phyloP scores from a whole-genome alignment of 2,888 invertebrate genomes.

The Drosophila meridionalis region DNA sequence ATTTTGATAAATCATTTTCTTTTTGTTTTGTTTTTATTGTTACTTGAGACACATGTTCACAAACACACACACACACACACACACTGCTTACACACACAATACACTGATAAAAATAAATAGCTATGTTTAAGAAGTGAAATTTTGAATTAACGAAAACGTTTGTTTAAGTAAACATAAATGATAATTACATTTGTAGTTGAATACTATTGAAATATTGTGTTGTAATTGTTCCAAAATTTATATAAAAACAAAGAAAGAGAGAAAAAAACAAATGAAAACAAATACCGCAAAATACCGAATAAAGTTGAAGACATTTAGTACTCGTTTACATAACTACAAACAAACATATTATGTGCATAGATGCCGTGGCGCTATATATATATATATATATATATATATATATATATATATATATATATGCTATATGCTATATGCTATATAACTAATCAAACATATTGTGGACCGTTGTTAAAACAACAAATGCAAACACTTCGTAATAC shows the following conservation, averaged over 20 bases:
- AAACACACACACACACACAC: slow-evolving; percentile 8
- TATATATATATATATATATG: neutral
- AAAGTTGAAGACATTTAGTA: slow-evolving; percentile 41
- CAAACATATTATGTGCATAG: slow-evolving; percentile 17
- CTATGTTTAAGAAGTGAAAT: slow-evolving; percentile 21
- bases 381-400: neutral
- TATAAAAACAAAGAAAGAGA: neutral
- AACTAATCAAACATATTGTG: slow-evolving; percentile 53
- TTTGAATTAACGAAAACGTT: slow-evolving; percentile 24
- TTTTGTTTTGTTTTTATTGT: slow-evolving; percentile 31
- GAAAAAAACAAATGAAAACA: neutral
- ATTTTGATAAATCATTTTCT: neutral
- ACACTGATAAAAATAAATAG: slow-evolving; percentile 18
- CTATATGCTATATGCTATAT: slow-evolving; percentile 17
- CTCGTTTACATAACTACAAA: slow-evolving; percentile 28
- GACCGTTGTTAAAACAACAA: slow-evolving; percentile 43
- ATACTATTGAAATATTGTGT: slow-evolving; percentile 56
- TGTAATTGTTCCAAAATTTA: slow-evolving; percentile 58
- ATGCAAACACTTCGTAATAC: slow-evolving; percentile 32
- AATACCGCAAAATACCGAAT: slow-evolving; percentile 19
- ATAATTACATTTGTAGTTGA: slow-evolving; percentile 44
- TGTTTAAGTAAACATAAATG: slow-evolving; percentile 34
- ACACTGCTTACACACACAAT: slow-evolving; percentile 1
- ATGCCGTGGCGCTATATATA: slow-evolving; percentile 17
- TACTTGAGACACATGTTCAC: slow-evolving; percentile 38